Conservation (phyloP, 2,797 vertebrate species). For the Rhinogobio ventralis region DNA sequence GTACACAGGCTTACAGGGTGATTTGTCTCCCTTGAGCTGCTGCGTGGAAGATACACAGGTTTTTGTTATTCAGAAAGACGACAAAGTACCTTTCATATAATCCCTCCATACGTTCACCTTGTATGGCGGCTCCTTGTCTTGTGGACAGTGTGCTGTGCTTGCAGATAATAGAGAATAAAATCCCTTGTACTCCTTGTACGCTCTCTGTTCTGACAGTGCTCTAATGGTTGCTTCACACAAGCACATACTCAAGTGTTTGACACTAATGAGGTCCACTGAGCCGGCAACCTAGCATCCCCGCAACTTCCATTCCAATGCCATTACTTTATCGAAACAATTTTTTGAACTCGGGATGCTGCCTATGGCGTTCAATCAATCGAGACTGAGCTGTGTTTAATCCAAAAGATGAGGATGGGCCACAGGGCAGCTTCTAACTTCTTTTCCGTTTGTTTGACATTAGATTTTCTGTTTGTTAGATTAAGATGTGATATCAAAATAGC, state of each 20-base stretch:
- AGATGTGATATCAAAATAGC: neutral
- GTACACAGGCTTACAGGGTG: conserved; percentile 5
- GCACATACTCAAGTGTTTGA: conserved; percentile 36
- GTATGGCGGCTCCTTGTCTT: neutral
- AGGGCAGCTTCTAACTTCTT: neutral
- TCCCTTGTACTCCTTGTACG: neutral
- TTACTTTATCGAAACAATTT: neutral
- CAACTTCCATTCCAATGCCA: conserved; percentile 19
- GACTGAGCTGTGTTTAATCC: neutral
- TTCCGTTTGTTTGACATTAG: neutral
- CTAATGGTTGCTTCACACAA: conserved; percentile 47
- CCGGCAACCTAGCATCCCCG: neutral
- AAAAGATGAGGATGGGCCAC: conserved; percentile 4
- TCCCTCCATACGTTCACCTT: conserved; percentile 41
- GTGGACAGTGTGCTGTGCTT: conserved; percentile 27
- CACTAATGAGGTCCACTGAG: conserved; percentile 54
- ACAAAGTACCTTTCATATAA: conserved; percentile 45
- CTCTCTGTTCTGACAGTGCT: conserved; percentile 32
- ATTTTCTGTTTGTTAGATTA: conserved; percentile 2
- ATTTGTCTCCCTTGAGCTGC: conserved; percentile 39
- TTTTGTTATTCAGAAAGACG: conserved; percentile 46
- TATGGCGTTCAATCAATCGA: neutral
- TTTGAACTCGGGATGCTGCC: neutral
- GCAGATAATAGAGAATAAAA: conserved; percentile 45
- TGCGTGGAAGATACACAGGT: conserved; percentile 18